Base-by-base conservation (phyloP, 2,888 invertebrate genomes). In the Dryomyza anilis region DNA sequence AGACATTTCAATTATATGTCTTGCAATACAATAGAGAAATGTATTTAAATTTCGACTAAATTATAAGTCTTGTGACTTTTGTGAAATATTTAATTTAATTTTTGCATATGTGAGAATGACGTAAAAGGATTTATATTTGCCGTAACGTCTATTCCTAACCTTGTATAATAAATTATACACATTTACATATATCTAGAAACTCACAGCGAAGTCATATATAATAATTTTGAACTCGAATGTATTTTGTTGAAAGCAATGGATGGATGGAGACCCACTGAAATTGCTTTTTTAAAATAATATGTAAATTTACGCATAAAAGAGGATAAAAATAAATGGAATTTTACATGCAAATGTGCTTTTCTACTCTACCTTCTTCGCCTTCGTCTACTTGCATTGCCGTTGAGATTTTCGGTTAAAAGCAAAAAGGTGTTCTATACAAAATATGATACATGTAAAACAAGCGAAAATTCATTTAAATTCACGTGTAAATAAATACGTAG, bases 391-490 rank as follows among this genome's bases (percentile, higher is more conserved):
- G n/a, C n/a, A 39, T n/a, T 56, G 21, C 6, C n/a, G 12, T 50
- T 45, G 62, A 46, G 43, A 36, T 29, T 52, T 62, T 29, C 8
- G 33, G 46, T 48, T 46, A 63, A 63, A 45, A 55, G 55, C 55
- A 63, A 63, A 56, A 55, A 55, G 33, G 29, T 63, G 55, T 60
- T 36, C 25, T 55, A 36, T 25, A 29, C 36, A 59, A 59, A 61
- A 43, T 43, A 19, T 39, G 21, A 46, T 19, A 43, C 43, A 53
- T 61, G 43, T 27, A 29, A 33, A 48, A 59, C 43, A 61, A 53
- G 43, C 53, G 16, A 30, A 61, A 48, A 29, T 61, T 45, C 27
- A 43, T 53, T 29, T 48, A 59, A 48, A 48, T 59, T 33, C 48
- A 59, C 23, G 29, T 59, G 59, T 21, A 46, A 14, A 61, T 50